phyloP scores from a whole-genome alignment of 1,140 invertebrate genomes.

The Triops cancriformis region DNA sequence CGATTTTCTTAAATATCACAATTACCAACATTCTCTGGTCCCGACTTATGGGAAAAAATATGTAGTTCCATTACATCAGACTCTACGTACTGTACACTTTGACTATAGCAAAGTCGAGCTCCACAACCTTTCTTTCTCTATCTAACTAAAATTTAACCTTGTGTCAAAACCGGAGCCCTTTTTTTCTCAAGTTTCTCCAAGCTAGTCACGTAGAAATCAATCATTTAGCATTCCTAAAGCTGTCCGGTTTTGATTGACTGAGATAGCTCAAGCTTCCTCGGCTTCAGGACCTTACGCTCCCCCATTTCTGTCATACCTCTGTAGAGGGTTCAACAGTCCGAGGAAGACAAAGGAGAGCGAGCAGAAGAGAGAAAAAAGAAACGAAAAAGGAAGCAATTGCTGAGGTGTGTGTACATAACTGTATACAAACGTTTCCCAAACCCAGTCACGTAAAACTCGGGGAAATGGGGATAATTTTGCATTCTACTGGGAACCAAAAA shows the following conservation, averaged over 20 bases:
- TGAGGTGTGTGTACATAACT: background rate
- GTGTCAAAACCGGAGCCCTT: too few species aligned
- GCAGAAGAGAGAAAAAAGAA: background rate
- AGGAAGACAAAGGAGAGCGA: background rate
- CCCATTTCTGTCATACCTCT: background rate
- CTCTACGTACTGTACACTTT: too few species aligned
- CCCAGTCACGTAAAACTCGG: background rate
- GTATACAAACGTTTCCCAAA: background rate
- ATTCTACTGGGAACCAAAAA: background rate
- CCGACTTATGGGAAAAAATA: too few species aligned
- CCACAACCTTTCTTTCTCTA: too few species aligned
- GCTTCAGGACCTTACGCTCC: background rate
- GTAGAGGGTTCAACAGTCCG: background rate
- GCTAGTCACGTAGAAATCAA: background rate
- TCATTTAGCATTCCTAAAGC: background rate
- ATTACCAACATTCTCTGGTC: too few species aligned
- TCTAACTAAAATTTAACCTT: too few species aligned
- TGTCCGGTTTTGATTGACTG: constrained; percentile 1
- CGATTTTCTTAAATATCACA: too few species aligned
- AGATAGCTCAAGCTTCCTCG: background rate
- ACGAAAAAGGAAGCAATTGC: background rate
- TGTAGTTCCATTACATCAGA: too few species aligned
- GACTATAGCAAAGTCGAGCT: too few species aligned
- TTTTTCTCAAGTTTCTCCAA: background rate
- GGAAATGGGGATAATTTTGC: background rate